These are phyloP conservation scores for Azemiops feae DNA, from an alignment of 2,113 vertebrate species.

Conservation along the genomic window DNA sequence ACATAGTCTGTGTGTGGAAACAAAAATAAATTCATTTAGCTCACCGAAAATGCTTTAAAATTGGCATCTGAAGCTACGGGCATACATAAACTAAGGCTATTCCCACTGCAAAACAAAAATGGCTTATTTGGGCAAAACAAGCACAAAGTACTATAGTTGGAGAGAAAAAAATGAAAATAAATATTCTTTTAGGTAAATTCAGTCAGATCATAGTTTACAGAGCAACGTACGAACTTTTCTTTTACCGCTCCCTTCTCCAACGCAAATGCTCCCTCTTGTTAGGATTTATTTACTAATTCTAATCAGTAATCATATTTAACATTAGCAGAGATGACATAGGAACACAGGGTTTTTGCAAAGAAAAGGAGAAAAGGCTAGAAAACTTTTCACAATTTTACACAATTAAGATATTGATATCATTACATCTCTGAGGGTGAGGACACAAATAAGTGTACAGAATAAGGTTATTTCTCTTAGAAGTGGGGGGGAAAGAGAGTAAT, in stretches of 20 bases:
- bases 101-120: neutral
- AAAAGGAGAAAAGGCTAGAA: neutral
- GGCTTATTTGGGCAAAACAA: neutral
- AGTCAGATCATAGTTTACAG: neutral
- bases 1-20: slow-evolving; percentile 77
- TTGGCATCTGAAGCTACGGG: neutral
- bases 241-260: neutral
- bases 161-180: neutral
- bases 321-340: neutral
- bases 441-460: neutral
- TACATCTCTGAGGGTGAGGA: neutral
- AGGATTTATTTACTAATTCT: neutral
- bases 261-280: neutral
- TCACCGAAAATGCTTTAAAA: neutral
- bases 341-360: neutral
- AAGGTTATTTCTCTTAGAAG: neutral
- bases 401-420: neutral
- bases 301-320: neutral
- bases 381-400: neutral
- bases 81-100: neutral
- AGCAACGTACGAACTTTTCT: neutral
- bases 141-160: neutral
- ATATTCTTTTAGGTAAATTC: neutral
- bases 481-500: neutral
- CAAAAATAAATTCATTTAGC: slow-evolving; percentile 34